Evolutionary conservation across 2,797 vertebrate genomes (phyloP).

Genomic region (Loriculus beryllinus): DNA sequence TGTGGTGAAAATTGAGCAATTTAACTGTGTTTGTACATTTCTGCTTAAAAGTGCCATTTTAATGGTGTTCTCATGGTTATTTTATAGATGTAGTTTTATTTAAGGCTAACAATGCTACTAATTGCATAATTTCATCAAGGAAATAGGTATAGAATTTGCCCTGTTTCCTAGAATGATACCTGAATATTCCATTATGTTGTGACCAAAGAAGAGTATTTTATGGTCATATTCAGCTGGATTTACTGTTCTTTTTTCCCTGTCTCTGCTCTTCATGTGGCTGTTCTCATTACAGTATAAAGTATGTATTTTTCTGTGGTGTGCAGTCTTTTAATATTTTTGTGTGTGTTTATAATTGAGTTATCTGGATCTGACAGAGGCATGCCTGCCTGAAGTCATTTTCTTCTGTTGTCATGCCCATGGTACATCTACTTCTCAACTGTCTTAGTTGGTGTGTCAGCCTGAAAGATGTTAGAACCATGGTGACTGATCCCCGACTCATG

Average conservation of each 20-base stretch:
- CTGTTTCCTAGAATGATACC: not conserved
- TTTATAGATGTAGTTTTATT: not conserved
- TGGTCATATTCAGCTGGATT: not conserved
- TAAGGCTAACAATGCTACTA: not conserved
- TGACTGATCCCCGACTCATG: not conserved
- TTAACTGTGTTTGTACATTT: not conserved
- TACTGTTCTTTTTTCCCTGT: not conserved
- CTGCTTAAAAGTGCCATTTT: not conserved
- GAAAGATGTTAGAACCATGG: not conserved
- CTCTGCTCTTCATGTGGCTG: not conserved
- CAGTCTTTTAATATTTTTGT: not conserved
- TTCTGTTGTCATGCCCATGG: not conserved
- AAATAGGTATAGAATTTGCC: not conserved
- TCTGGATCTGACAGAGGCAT: not conserved
- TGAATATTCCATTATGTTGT: not conserved
- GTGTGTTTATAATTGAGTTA: not conserved
- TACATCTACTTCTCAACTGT: not conserved
- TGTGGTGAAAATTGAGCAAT: not conserved
- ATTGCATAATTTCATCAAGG: not conserved
- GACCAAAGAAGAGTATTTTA: not conserved
- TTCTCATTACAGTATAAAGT: not conserved
- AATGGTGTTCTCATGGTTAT: not conserved
- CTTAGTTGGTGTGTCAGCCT: not conserved
- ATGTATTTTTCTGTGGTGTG: not conserved
- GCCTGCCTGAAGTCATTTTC: not conserved